Evolutionary conservation across 2,888 invertebrate species (phyloP).

Genomic region (Napeogenes sylphis): DNA sequence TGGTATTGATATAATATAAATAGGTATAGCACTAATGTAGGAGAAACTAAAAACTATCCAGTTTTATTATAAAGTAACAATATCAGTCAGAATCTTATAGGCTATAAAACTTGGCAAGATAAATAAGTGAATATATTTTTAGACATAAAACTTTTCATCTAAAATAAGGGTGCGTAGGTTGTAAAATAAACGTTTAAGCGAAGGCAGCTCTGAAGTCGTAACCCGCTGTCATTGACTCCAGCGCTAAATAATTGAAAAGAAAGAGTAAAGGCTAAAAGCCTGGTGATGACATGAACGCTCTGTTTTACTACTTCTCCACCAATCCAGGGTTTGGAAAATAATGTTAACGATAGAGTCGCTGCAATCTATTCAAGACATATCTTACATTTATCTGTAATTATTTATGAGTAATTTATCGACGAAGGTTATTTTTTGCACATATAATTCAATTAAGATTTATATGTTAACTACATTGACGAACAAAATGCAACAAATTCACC

Average conservation of each 20-base stretch:
- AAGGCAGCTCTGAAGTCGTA: conserved; percentile 20
- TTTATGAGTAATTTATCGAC: no score
- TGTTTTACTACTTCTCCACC: conserved; percentile 3
- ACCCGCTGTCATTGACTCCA: conserved; percentile 23
- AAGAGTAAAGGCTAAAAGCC: conserved; percentile 4
- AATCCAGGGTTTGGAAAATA: conserved; percentile 25
- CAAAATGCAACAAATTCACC: no score
- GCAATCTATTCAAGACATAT: no score
- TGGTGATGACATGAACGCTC: not conserved
- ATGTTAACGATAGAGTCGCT: no score
- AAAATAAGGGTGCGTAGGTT: conserved; percentile 23
- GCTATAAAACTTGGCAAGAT: conserved; percentile 5
- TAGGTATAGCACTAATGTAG: no score
- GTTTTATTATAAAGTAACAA: conserved; percentile 3
- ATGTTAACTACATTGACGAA: no score
- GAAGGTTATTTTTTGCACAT: no score
- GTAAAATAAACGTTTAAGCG: conserved; percentile 18
- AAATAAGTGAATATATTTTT: conserved; percentile 7
- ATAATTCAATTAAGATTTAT: no score
- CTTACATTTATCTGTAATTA: no score
- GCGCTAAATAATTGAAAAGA: conserved; percentile 24
- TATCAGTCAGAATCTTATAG: conserved; percentile 6
- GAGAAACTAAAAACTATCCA: not conserved
- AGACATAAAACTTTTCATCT: conserved; percentile 10
- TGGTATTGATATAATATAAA: no score